A percentile compares a stretch with the other conserved stretches of the same genome.
These are phyloP conservation scores for Arothron firmamentum DNA, from an alignment of 2,113 vertebrate genomes.

Conservation along the genomic window DNA sequence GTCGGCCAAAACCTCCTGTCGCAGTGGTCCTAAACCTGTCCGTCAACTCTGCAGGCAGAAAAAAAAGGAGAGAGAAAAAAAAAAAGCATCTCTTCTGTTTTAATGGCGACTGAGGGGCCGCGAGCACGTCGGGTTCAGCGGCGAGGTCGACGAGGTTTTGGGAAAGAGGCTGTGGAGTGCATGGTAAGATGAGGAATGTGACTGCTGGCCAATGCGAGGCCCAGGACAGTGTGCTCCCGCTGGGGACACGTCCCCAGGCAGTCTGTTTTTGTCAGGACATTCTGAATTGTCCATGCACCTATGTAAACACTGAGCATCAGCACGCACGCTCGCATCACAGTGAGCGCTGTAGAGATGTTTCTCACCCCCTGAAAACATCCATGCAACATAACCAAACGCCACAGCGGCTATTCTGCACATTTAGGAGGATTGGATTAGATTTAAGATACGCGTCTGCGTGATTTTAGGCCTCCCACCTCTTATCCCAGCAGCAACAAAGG, in stretches of 20 bases:
- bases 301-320: constrained; percentile 74
- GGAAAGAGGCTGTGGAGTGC: constrained; percentile 72
- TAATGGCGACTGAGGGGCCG: constrained; percentile 34
- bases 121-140: constrained; percentile 50
- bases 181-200: constrained; percentile 77
- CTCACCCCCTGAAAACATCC: constrained; percentile 30
- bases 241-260: constrained; percentile 75
- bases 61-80: not conserved
- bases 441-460: constrained; percentile 2
- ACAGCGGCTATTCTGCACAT: not conserved
- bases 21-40: constrained; percentile 19
- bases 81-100: constrained; percentile 38
- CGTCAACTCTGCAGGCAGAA: not conserved
- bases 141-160: constrained; percentile 68
- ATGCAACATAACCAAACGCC: constrained; percentile 29
- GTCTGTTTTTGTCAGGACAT: constrained; percentile 78
- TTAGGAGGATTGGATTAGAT: not conserved
- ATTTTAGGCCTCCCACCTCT: constrained; percentile 3
- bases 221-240: constrained; percentile 63
- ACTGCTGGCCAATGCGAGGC: constrained; percentile 72
- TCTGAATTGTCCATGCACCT: constrained; percentile 77
- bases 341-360: constrained; percentile 47
- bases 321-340: constrained; percentile 52
- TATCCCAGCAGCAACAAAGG: constrained; percentile 14
- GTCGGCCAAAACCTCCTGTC: constrained; percentile 46